A percentile compares a stretch with the other conserved stretches of the same genome.
phyloP scores from a whole-genome alignment of 2,113 vertebrate species.

The Oxygymnocypris stewartii region DNA sequence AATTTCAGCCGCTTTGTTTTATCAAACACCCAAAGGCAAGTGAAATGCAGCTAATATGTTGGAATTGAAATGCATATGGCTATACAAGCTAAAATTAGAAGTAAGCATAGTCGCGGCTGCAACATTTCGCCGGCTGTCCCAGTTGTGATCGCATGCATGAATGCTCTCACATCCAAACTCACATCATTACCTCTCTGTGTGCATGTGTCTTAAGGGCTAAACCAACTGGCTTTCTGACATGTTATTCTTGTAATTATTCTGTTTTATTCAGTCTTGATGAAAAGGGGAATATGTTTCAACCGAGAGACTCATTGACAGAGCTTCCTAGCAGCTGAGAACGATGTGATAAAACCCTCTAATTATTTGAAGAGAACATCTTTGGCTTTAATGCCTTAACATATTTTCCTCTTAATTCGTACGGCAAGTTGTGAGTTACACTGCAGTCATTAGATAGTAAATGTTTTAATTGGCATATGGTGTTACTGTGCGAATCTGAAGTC shows the following conservation, averaged over 20 bases:
- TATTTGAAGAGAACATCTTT: conserved; percentile 21
- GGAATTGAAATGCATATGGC: background rate
- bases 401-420: background rate
- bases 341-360: conserved; percentile 29
- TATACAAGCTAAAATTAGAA: conserved; percentile 4
- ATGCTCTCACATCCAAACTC: background rate
- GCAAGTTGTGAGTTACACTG: background rate
- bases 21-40: background rate
- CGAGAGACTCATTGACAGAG: conserved; percentile 32
- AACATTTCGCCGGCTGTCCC: conserved; percentile 22
- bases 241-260: conserved; percentile 31
- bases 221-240: conserved; percentile 16
- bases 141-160: conserved; percentile 26
- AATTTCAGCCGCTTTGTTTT: conserved; percentile 22
- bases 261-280: conserved; percentile 35
- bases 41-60: background rate
- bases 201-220: conserved; percentile 18
- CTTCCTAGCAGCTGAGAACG: conserved; percentile 23
- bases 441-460: conserved; percentile 14
- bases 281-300: conserved; percentile 12
- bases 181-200: conserved; percentile 33
- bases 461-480: conserved; percentile 5
- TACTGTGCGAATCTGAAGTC: background rate
- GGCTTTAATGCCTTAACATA: conserved; percentile 8
- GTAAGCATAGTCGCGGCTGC: background rate